Evolutionary conservation across 2,888 invertebrate species (phyloP).

Genomic region (Pachydiplax longipennis): DNA sequence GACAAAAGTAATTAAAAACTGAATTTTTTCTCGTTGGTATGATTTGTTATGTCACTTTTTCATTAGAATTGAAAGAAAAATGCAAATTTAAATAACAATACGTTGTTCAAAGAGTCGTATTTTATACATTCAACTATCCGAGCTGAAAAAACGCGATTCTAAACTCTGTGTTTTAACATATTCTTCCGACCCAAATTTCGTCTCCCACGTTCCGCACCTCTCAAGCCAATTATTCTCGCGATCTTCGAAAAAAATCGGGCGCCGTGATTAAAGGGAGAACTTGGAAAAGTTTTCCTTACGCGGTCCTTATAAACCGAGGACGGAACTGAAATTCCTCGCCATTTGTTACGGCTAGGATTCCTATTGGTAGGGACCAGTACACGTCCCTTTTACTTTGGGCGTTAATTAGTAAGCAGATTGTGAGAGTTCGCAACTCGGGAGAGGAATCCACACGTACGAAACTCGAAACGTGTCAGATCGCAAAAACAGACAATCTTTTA

Average conservation of each 20-base stretch:
- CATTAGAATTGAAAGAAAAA: too few species aligned
- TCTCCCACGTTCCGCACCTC: background rate
- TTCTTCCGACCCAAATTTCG: background rate
- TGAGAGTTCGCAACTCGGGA: background rate
- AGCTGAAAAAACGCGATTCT: background rate
- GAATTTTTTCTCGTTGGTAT: too few species aligned
- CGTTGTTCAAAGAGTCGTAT: too few species aligned
- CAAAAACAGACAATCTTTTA: too few species aligned
- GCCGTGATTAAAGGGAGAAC: background rate
- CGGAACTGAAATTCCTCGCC: background rate
- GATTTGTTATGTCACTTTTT: too few species aligned
- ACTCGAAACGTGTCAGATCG: background rate
- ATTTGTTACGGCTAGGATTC: constrained; percentile 1
- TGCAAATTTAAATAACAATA: too few species aligned
- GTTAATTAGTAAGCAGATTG: constrained; percentile 33
- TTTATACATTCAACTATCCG: too few species aligned
- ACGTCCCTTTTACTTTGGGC: background rate
- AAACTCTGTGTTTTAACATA: background rate
- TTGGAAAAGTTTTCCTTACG: background rate
- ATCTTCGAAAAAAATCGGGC: background rate
- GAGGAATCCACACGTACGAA: background rate
- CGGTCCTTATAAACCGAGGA: background rate
- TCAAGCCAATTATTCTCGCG: background rate
- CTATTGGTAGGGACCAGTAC: background rate
- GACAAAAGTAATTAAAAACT: too few species aligned